phyloP scores from a whole-genome alignment of 2,888 invertebrate genomes.

The Aplocera efformata region DNA sequence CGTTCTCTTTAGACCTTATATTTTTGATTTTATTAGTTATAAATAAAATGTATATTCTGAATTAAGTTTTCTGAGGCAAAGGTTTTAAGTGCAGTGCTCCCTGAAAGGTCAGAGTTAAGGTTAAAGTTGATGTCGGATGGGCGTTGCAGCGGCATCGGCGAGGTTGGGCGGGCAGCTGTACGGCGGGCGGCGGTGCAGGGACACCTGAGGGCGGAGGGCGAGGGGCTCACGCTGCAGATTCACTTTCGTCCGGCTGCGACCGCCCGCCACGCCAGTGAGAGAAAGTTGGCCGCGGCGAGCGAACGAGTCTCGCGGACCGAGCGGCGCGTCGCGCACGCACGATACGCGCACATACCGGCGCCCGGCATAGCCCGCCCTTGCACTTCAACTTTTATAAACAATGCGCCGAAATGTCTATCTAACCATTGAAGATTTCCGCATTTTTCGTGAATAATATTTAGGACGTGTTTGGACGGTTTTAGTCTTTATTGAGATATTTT shows the following conservation, averaged over 20 bases:
- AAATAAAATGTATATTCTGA: too few relatives aligned
- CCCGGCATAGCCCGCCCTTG: slow-evolving; percentile 45
- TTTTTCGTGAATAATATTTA: slow-evolving; percentile 38
- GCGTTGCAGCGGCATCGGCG: slow-evolving; percentile 55
- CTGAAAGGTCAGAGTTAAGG: slow-evolving; percentile 76
- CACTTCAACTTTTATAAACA: slow-evolving; percentile 51
- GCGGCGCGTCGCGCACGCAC: slow-evolving; percentile 69
- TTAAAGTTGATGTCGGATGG: slow-evolving; percentile 72
- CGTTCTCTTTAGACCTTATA: too few relatives aligned
- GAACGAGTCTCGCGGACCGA: slow-evolving; percentile 75
- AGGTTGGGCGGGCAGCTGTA: slow-evolving; percentile 47
- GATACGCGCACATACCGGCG: slow-evolving; percentile 51
- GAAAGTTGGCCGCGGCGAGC: slow-evolving; percentile 79
- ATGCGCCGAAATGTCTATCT: slow-evolving; percentile 48
- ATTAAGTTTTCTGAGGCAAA: slow-evolving; percentile 30
- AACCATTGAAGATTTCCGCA: slow-evolving; percentile 48
- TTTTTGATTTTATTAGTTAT: too few relatives aligned
- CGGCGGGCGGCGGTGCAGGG: slow-evolving; percentile 55
- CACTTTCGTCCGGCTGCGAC: slow-evolving; percentile 77
- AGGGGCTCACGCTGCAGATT: slow-evolving; percentile 71
- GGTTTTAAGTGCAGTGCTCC: slow-evolving; percentile 64
- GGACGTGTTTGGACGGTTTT: slow-evolving; percentile 26
- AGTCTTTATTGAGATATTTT: slow-evolving; percentile 12
- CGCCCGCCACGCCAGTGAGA: slow-evolving; percentile 77
- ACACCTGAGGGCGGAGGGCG: slow-evolving; percentile 51